Conservation (phyloP, 2,113 vertebrate genomes). For the Pomatostomus ruficeps region DNA sequence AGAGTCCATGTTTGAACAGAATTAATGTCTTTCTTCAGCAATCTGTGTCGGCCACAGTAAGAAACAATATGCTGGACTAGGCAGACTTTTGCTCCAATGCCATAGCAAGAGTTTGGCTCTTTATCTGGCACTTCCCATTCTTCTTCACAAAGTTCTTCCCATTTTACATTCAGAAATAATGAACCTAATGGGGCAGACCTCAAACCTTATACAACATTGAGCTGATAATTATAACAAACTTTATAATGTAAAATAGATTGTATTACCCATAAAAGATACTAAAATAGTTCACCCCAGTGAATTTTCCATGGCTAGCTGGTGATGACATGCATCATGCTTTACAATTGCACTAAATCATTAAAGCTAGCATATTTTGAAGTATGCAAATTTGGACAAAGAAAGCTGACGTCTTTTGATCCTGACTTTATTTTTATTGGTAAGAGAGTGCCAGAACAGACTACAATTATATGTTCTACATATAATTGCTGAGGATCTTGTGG, state of each 20-base stretch:
- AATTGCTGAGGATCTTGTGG: background rate
- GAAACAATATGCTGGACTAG: background rate
- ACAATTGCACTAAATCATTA: background rate
- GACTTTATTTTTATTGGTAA: background rate
- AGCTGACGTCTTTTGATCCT: background rate
- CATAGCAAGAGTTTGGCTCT: background rate
- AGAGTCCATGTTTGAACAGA: background rate
- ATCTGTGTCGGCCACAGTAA: background rate
- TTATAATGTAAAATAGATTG: background rate
- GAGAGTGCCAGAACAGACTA: background rate
- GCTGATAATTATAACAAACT: background rate
- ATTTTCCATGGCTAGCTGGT: background rate
- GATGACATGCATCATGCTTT: background rate
- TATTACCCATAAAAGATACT: background rate
- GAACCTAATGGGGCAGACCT: background rate
- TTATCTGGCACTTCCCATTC: background rate
- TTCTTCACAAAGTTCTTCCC: background rate
- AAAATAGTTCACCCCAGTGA: background rate
- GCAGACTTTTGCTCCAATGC: background rate
- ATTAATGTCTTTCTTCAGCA: background rate
- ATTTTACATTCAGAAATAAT: background rate
- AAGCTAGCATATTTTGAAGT: background rate
- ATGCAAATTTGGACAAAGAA: background rate
- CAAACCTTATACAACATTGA: background rate
- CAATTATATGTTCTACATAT: background rate